Evolutionary conservation across 2,797 vertebrate genomes (phyloP).

Genomic region (Gallinago solitaria): DNA sequence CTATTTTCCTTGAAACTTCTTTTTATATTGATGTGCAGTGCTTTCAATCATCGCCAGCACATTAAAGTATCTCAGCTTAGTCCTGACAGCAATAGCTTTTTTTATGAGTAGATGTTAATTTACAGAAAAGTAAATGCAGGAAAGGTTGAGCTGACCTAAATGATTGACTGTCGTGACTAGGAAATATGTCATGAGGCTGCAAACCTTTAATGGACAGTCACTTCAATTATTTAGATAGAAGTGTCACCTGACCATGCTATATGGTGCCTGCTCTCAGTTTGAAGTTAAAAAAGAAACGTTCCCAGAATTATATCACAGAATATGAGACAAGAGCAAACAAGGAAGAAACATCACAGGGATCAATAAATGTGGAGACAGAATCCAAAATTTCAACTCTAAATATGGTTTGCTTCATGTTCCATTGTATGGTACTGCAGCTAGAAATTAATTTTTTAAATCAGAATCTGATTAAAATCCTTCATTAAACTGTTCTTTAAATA

Average conservation of each 20-base stretch:
- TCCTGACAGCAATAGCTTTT: conserved; percentile 4
- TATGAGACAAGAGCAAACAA: not conserved
- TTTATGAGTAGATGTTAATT: conserved; percentile 43
- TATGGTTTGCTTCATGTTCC: not conserved
- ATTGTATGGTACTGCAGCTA: not conserved
- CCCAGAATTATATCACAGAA: not conserved
- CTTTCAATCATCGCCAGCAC: not conserved
- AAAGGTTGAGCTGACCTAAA: conserved; percentile 22
- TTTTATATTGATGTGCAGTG: not conserved
- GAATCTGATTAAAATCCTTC: not conserved
- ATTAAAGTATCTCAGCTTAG: not conserved
- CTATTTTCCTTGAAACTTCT: not conserved
- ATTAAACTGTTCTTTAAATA: not conserved
- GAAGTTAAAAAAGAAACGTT: not conserved
- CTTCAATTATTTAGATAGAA: conserved; percentile 31
- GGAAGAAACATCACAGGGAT: not conserved
- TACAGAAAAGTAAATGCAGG: conserved; percentile 32
- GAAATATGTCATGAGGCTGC: conserved; percentile 10
- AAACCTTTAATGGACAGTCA: conserved; percentile 9
- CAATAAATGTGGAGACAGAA: not conserved
- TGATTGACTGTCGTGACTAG: conserved; percentile 33
- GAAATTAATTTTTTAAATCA: not conserved
- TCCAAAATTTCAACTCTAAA: not conserved
- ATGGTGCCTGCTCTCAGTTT: not conserved
- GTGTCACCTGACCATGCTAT: not conserved